Percentiles rank a stretch among this genome's conserved stretches.
phyloP scores from a whole-genome alignment of 2,888 invertebrate genomes.

The Actias luna region DNA sequence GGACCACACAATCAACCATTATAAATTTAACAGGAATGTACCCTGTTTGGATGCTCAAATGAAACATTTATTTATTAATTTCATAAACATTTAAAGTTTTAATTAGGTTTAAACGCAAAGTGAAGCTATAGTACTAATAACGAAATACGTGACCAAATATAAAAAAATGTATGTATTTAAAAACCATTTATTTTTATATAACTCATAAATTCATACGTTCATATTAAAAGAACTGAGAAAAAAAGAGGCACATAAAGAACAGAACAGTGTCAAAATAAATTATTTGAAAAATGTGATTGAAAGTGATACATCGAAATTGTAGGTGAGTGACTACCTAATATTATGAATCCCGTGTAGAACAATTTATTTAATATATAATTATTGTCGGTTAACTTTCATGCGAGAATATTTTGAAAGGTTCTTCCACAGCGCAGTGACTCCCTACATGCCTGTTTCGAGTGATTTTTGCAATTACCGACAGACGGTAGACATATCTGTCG shows the following conservation, averaged over 20 bases:
- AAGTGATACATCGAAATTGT: no score
- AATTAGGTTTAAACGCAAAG: neutral
- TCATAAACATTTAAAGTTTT: neutral
- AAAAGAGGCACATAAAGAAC: neutral
- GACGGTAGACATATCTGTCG: slow-evolving; percentile 76
- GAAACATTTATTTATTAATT: slow-evolving; percentile 1
- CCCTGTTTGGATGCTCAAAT: neutral
- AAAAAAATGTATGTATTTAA: no score
- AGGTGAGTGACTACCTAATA: no score
- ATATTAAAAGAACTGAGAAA: no score
- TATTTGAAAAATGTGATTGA: neutral
- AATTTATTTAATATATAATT: neutral
- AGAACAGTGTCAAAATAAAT: neutral
- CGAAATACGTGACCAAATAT: neutral
- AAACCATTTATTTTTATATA: no score
- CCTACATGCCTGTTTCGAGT: slow-evolving; percentile 40
- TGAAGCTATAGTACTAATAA: no score
- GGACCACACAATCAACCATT: slow-evolving; percentile 44
- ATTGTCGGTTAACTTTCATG: neutral
- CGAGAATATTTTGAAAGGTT: slow-evolving; percentile 1
- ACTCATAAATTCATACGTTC: no score
- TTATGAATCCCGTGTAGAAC: no score
- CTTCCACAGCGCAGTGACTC: slow-evolving; percentile 16
- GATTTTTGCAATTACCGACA: slow-evolving; percentile 78
- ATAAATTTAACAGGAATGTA: slow-evolving; percentile 20